Base-by-base conservation (phyloP, 2,797 vertebrate genomes). In the Manis pentadactyla region DNA sequence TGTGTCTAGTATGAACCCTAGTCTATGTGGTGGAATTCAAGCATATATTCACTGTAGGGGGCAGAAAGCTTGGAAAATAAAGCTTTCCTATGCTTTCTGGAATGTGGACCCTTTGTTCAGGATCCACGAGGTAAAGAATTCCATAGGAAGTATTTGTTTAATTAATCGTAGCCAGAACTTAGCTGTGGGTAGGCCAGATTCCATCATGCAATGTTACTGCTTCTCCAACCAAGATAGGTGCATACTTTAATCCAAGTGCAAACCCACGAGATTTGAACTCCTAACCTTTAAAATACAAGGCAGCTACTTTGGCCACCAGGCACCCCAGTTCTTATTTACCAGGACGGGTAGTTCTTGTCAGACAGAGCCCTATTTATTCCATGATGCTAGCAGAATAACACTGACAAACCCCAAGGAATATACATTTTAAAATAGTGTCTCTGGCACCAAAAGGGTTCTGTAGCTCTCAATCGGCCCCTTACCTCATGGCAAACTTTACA, bases 181-280 rank as follows among this genome's bases (percentile, higher is more conserved):
- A 73, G 83, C 49, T 92, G 49, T 74, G 89, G 90, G 61, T 53
- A 94, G 59, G 86, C 75, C 42, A 64, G 83, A 92, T 93, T 69
- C 91, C 42, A 64, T 3, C 18, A 15, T 6, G 9, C 46, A 63
- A 4, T 29, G 34, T 85, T 90, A 92, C 27, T 75, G 61, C 86
- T 91, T 92, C 78, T 93, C 90, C 71, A 93, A 42, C 88, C 75
- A 75, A 89, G 90, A 79, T 61, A 59, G 0, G 0, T 61, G 61
- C 68, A 17, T 37, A 71, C 68, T 87, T 93, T 59, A 90, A 71
- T 69, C 71, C 64, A 39, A 95, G 82, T 42, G n/a, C 75, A 97
- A 94, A 90, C 83, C 94, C 77, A 75, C 21, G 82, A 90, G 68
- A 96, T 87, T 92, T 96, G 96, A 97, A 97, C 97, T 93, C 87